Percentiles rank a stretch among this genome's conserved stretches.
These are phyloP conservation scores for Hyperopisus bebe DNA, from an alignment of 2,113 vertebrate species.

Conservation along the genomic window DNA sequence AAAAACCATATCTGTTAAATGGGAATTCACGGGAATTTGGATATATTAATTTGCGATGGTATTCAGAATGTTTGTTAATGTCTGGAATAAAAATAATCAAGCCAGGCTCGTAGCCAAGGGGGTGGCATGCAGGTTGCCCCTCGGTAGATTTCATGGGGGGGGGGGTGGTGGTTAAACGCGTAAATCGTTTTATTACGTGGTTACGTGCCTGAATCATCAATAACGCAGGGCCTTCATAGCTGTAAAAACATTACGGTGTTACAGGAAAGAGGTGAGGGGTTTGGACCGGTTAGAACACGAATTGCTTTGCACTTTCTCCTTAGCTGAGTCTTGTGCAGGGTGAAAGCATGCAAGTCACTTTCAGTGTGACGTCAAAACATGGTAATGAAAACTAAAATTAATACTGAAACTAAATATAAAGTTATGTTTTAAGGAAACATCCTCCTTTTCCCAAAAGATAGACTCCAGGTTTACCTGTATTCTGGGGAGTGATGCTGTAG, in stretches of 20 bases:
- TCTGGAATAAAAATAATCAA: background rate
- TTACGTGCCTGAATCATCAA: background rate
- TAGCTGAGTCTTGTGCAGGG: background rate
- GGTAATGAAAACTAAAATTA: background rate
- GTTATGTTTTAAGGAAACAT: too few species aligned
- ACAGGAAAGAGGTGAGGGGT: background rate
- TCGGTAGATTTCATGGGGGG: too few species aligned
- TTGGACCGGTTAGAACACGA: background rate
- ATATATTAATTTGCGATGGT: background rate
- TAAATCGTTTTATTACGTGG: background rate
- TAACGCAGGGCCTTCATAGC: background rate
- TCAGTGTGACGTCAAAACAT: background rate
- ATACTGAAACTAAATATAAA: background rate
- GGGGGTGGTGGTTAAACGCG: too few species aligned
- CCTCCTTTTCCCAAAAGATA: too few species aligned
- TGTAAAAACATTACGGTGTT: background rate
- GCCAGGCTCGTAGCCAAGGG: background rate
- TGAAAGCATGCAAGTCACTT: background rate
- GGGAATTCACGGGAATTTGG: background rate
- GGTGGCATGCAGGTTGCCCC: background rate
- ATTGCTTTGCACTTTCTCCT: background rate
- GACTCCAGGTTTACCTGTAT: too few species aligned
- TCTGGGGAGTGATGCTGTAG: too few species aligned
- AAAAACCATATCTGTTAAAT: background rate
- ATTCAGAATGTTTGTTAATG: background rate